Conservation (phyloP, 2,888 invertebrate genomes). For the Nephrocerus scutellatus region DNA sequence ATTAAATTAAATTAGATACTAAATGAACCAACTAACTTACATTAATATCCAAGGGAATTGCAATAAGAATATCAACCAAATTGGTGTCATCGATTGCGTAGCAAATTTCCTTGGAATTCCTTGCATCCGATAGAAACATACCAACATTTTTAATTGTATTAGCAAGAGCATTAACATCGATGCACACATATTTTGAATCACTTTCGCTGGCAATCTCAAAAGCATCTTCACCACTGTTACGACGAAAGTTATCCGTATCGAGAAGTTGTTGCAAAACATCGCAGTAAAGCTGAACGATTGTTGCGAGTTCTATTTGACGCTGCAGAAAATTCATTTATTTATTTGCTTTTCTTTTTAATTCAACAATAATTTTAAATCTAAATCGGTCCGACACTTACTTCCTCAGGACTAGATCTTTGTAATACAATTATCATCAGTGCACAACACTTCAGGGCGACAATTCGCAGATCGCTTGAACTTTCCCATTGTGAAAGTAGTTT, state of each 20-base stretch:
- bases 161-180: constrained; percentile 42
- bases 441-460: constrained; percentile 51
- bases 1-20: constrained; percentile 1
- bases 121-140: constrained; percentile 34
- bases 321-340: no score
- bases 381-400: no score
- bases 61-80: constrained; percentile 43
- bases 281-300: constrained; percentile 46
- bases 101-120: constrained; percentile 32
- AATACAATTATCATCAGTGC: constrained; percentile 53
- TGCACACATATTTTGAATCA: constrained; percentile 30
- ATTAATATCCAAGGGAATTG: constrained; percentile 40
- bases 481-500: constrained; percentile 50
- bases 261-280: constrained; percentile 43
- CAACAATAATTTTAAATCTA: background rate
- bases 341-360: no score
- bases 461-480: constrained; percentile 43
- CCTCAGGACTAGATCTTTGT: constrained; percentile 52
- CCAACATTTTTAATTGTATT: constrained; percentile 42
- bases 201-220: constrained; percentile 39
- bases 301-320: constrained; percentile 55
- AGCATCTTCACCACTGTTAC: constrained; percentile 26
- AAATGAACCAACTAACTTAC: constrained; percentile 22
- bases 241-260: constrained; percentile 38
- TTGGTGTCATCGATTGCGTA: constrained; percentile 46